A percentile compares a stretch with the other conserved stretches of the same genome.
These are phyloP conservation scores for Catocala nupta DNA, from an alignment of 2,888 invertebrate genomes.

Conservation along the genomic window DNA sequence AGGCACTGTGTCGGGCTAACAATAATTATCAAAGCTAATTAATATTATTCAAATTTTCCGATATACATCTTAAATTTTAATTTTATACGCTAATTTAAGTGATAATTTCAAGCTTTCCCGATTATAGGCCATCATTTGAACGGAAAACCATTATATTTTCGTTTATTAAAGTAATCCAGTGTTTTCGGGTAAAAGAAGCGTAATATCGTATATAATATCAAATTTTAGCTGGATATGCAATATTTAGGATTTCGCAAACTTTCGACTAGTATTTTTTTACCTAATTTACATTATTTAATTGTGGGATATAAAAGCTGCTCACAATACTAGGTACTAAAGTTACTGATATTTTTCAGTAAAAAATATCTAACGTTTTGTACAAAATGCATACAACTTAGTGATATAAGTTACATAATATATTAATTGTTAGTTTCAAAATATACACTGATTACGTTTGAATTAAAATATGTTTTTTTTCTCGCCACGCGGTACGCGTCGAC, in stretches of 20 bases:
- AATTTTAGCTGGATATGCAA: conserved; percentile 69
- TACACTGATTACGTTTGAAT: conserved; percentile 64
- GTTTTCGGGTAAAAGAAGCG: conserved; percentile 61
- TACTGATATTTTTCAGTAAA: conserved; percentile 68
- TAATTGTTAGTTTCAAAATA: conserved; percentile 70
- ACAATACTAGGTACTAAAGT: conserved; percentile 57
- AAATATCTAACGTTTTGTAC: conserved; percentile 83
- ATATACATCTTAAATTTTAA: conserved; percentile 73
- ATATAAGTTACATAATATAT: conserved; percentile 63
- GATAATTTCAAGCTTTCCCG: conserved; percentile 60
- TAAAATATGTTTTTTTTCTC: conserved; percentile 57
- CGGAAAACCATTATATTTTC: conserved; percentile 26
- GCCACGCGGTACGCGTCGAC: conserved; percentile 48
- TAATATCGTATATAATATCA: conserved; percentile 67
- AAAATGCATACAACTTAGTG: conserved; percentile 72
- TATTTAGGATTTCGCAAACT: conserved; percentile 62
- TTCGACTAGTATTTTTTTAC: conserved; percentile 75
- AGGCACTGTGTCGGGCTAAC: conserved; percentile 84
- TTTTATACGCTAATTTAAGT: conserved; percentile 56
- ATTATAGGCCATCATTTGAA: conserved; percentile 58
- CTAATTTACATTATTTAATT: conserved; percentile 62
- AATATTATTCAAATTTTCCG: conserved; percentile 68
- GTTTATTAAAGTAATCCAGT: conserved; percentile 51
- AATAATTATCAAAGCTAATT: conserved; percentile 82
- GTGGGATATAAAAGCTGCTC: conserved; percentile 81